phyloP scores from a whole-genome alignment of 1,140 invertebrate genomes.

The Drosophila rufa region DNA sequence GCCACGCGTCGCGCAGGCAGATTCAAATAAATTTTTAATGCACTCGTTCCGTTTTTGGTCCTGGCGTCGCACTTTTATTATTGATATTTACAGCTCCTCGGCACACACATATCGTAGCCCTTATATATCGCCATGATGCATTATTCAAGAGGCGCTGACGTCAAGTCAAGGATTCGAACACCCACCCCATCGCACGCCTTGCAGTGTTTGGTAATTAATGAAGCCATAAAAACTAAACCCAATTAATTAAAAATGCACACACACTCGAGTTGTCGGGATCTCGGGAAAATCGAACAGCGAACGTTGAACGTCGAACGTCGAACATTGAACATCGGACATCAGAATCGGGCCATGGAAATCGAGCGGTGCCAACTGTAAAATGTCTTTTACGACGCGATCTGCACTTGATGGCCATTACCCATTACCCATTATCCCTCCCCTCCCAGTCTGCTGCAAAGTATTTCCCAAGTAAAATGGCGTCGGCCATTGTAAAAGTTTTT shows the following conservation, averaged over 20 bases:
- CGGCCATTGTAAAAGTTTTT: constrained; percentile 83
- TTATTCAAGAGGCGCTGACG: constrained; percentile 73
- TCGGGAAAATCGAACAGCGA: constrained; percentile 22
- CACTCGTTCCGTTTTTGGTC: constrained; percentile 59
- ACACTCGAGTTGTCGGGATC: constrained; percentile 22
- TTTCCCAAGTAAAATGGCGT: constrained; percentile 76
- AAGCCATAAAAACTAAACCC: constrained; percentile 84
- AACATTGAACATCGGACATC: constrained; percentile 3
- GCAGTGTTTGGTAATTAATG: constrained; percentile 79
- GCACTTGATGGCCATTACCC: constrained; percentile 80
- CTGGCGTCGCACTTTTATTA: constrained; percentile 81
- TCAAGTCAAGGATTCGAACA: constrained; percentile 66
- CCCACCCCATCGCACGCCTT: constrained; percentile 24
- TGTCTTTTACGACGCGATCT: constrained; percentile 79
- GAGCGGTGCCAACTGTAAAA: constrained; percentile 77
- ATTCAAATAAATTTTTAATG: constrained; percentile 83
- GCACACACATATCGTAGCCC: constrained; percentile 18
- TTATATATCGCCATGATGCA: constrained; percentile 66
- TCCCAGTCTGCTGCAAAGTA: constrained; percentile 47
- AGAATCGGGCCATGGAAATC: constrained; percentile 55
- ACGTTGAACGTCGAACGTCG: neutral
- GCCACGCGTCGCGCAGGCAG: constrained; percentile 77
- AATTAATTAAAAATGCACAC: constrained; percentile 85
- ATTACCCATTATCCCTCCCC: constrained; percentile 47
- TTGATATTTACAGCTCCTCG: constrained; percentile 74